Conservation (phyloP, 2,113 vertebrate genomes). For the Diadophis punctatus region DNA sequence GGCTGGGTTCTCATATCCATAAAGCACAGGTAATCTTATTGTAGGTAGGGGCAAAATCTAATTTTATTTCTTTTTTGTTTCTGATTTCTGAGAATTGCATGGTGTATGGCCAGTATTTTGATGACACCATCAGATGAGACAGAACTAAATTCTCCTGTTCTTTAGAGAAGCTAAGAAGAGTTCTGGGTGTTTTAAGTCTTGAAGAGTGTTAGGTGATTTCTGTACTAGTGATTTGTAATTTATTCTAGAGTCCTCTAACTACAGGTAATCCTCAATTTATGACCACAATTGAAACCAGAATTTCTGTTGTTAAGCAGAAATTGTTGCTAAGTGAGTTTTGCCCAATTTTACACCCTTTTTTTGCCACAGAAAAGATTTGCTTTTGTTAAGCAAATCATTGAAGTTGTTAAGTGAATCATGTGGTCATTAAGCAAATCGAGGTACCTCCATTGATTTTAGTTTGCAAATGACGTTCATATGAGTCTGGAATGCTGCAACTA, state of each 20-base stretch:
- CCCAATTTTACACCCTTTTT: too few relatives aligned
- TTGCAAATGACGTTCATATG: neutral
- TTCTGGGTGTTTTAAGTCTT: neutral
- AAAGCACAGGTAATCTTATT: neutral
- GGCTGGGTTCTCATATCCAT: neutral
- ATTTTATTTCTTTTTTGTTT: neutral
- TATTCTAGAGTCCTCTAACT: neutral
- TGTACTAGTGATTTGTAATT: neutral
- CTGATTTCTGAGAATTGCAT: neutral
- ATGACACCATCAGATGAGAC: neutral
- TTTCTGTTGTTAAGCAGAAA: neutral
- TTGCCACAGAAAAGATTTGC: neutral
- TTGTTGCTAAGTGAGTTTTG: neutral
- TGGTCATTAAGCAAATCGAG: neutral
- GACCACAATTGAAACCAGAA: too few relatives aligned
- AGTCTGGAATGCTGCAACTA: neutral
- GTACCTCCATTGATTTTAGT: neutral
- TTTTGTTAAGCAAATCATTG: neutral
- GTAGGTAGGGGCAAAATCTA: neutral
- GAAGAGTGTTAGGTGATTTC: neutral
- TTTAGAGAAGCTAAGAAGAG: neutral
- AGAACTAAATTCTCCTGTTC: neutral
- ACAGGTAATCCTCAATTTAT: neutral
- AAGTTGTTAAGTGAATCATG: neutral
- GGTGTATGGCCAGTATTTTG: neutral